Evolutionary conservation across 2,113 vertebrate species (phyloP).

Genomic region (Notiomystis cincta): DNA sequence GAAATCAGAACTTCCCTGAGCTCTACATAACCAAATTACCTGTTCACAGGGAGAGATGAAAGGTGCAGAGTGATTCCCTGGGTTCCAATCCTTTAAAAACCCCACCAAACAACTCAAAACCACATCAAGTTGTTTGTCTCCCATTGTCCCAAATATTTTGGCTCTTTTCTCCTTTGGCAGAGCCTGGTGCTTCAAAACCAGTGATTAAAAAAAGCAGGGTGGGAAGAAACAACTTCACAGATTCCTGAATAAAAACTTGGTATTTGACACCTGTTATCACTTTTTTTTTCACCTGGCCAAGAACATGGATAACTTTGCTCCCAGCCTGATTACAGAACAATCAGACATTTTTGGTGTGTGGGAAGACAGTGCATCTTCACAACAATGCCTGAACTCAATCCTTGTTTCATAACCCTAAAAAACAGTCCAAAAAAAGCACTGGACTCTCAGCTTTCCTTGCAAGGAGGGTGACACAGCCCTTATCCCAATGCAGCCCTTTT

Average conservation of each 20-base stretch:
- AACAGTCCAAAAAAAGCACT: neutral
- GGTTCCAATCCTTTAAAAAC: neutral
- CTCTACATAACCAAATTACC: neutral
- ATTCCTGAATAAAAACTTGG: neutral
- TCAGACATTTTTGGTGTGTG: neutral
- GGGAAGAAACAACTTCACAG: neutral
- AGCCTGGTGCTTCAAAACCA: neutral
- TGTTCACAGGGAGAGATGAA: neutral
- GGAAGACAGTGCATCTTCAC: neutral
- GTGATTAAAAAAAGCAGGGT: neutral
- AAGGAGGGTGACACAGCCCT: neutral
- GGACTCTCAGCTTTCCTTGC: neutral
- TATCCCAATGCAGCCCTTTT: neutral
- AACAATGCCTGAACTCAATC: neutral
- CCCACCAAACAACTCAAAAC: neutral
- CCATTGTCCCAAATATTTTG: neutral
- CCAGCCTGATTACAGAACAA: neutral
- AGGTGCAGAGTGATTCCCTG: neutral
- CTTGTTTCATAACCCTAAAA: neutral
- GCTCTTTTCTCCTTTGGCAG: neutral
- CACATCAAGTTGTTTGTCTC: neutral
- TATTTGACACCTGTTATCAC: neutral
- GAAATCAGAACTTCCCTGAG: neutral
- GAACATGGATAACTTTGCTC: rapidly evolving
- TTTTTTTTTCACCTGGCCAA: neutral